A percentile compares a stretch with the other conserved stretches of the same genome.
phyloP scores from a whole-genome alignment of 2,113 vertebrate species.

The Limanda limanda region DNA sequence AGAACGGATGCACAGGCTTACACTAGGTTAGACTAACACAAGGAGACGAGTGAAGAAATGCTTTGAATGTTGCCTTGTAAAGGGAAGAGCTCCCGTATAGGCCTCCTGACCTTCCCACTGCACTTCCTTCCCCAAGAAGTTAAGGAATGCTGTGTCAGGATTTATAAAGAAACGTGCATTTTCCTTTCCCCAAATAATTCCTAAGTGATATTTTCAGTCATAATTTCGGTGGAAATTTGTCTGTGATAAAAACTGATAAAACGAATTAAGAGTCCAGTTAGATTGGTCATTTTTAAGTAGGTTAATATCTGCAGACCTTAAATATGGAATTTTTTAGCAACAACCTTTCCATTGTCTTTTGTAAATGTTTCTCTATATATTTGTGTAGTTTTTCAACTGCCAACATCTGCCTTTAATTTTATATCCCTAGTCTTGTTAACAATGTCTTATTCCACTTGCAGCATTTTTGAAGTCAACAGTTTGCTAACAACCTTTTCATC shows the following conservation, averaged over 20 bases:
- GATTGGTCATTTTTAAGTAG: too few relatives aligned
- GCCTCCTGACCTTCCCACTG: slow-evolving; percentile 64
- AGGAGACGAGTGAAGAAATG: slow-evolving; percentile 65
- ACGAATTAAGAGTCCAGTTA: too few relatives aligned
- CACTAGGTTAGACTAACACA: slow-evolving; percentile 60
- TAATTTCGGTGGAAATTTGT: neutral
- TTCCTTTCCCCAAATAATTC: slow-evolving; percentile 8
- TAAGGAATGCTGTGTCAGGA: slow-evolving; percentile 74
- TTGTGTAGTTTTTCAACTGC: too few relatives aligned
- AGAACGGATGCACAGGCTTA: slow-evolving; percentile 72
- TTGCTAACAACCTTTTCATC: too few relatives aligned
- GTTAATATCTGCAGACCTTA: too few relatives aligned
- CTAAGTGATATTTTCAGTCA: neutral
- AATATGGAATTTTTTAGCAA: too few relatives aligned
- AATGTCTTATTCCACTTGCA: too few relatives aligned
- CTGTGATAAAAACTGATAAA: neutral
- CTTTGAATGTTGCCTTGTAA: slow-evolving; percentile 79
- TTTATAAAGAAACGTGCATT: slow-evolving; percentile 48
- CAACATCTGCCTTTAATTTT: too few relatives aligned
- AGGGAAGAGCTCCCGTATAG: slow-evolving; percentile 68
- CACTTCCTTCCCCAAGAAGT: slow-evolving; percentile 76
- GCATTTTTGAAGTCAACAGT: too few relatives aligned
- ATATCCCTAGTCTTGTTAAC: too few relatives aligned
- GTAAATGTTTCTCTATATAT: too few relatives aligned
- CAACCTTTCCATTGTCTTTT: too few relatives aligned